phyloP scores from a whole-genome alignment of 2,797 vertebrate genomes.

The Gymnoscopelus microlampas region DNA sequence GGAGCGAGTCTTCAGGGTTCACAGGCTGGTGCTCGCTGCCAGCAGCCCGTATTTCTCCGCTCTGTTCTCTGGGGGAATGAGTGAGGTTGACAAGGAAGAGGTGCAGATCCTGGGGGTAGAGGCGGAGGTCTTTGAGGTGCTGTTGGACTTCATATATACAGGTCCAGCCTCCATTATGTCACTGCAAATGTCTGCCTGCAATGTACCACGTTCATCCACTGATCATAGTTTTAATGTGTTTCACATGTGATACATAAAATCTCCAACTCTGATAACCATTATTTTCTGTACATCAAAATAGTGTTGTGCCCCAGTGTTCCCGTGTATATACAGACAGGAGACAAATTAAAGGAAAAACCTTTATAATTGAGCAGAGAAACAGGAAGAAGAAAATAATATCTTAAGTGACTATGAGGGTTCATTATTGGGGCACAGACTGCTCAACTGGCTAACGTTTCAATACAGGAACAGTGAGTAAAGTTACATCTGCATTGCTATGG shows the following conservation, averaged over 20 bases:
- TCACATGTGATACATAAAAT: background rate
- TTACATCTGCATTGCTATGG: no score
- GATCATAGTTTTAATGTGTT: background rate
- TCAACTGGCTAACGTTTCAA: no score
- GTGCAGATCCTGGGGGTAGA: conserved; percentile 92
- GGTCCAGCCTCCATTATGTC: conserved; percentile 49
- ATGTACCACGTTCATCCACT: background rate
- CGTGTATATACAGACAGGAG: no score
- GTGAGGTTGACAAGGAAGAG: conserved; percentile 89
- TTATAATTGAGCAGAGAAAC: no score
- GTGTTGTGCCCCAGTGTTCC: no score
- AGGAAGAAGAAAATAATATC: no score
- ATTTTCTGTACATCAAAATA: no score
- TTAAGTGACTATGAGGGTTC: no score
- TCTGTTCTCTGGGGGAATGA: conserved; percentile 92
- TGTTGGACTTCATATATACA: conserved; percentile 96
- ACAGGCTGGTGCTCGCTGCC: conserved; percentile 92
- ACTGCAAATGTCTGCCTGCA: background rate
- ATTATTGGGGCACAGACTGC: no score
- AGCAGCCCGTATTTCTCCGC: conserved; percentile 96
- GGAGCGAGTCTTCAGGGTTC: conserved; percentile 85
- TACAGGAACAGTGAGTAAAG: no score
- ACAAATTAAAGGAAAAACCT: no score
- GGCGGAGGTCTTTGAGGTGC: conserved; percentile 86
- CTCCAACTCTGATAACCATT: background rate